Evolutionary conservation across 2,888 invertebrate genomes (phyloP).

Genomic region (Tenthredo scrophulariae): DNA sequence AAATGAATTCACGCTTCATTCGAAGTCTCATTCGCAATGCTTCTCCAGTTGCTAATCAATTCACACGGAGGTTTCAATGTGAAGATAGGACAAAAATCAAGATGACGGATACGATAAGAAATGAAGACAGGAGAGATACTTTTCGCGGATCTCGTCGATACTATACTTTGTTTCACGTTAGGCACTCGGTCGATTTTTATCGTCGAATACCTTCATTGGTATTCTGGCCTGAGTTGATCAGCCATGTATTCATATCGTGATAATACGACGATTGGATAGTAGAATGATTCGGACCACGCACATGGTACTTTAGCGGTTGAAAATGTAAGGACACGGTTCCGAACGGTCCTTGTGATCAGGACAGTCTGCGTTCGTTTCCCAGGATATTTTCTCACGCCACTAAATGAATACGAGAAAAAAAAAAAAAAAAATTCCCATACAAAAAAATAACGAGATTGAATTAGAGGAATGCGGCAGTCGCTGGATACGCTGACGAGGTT

Average conservation of each 20-base stretch:
- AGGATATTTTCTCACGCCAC: conserved; percentile 42
- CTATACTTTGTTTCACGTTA: neutral
- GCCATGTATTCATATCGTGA: neutral
- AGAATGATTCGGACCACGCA: neutral
- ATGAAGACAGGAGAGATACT: neutral
- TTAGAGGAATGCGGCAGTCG: conserved; percentile 28
- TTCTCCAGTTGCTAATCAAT: neutral
- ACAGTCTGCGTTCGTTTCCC: conserved; percentile 28
- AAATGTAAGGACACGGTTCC: neutral
- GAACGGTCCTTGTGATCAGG: neutral
- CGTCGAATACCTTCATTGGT: neutral
- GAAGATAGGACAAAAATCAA: neutral
- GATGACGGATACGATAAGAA: neutral
- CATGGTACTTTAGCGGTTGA: neutral
- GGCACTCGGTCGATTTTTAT: neutral
- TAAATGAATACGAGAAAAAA: neutral
- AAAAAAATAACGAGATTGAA: conserved; percentile 37
- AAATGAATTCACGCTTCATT: neutral
- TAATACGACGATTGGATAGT: neutral
- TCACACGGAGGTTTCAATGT: neutral
- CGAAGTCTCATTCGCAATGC: neutral
- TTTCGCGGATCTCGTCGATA: neutral
- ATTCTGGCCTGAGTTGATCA: too few species aligned
- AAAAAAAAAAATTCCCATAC: neutral
- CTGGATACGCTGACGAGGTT: neutral